Percentiles rank a stretch among this genome's conserved stretches.
These are phyloP conservation scores for Drosophila limbata DNA, from an alignment of 2,888 invertebrate genomes.

Conservation along the genomic window DNA sequence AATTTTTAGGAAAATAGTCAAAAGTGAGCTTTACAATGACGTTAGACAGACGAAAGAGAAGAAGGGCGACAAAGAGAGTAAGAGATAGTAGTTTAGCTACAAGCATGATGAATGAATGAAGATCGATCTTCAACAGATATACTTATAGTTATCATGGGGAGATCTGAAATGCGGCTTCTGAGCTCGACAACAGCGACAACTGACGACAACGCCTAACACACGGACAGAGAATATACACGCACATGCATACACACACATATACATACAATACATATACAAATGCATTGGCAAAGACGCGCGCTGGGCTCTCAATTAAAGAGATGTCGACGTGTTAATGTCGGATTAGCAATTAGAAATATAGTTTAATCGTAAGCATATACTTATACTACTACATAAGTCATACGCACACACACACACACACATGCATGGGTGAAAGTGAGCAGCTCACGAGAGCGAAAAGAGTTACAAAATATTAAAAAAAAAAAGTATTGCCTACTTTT, in stretches of 20 bases:
- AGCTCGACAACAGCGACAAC: constrained; percentile 29
- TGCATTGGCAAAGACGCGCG: not conserved
- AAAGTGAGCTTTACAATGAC: constrained; percentile 52
- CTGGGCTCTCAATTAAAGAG: constrained; percentile 16
- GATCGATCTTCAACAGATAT: not conserved
- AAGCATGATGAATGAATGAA: not conserved
- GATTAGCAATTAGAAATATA: constrained; percentile 36
- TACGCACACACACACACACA: constrained; percentile 6
- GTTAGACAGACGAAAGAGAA: constrained; percentile 12
- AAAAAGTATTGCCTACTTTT: constrained; percentile 47
- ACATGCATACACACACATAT: not conserved
- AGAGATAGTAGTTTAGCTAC: constrained; percentile 36
- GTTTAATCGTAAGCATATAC: constrained; percentile 19
- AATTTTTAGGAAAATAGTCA: constrained; percentile 39
- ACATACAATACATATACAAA: not conserved
- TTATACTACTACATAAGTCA: constrained; percentile 1
- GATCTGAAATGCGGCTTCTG: constrained; percentile 15
- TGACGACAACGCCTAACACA: constrained; percentile 24
- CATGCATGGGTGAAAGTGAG: constrained; percentile 1
- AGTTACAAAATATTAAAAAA: not conserved
- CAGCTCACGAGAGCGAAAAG: not conserved
- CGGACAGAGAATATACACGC: constrained; percentile 4
- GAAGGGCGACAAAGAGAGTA: not conserved
- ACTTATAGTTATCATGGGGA: not conserved
- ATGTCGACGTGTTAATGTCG: constrained; percentile 22